phyloP scores from a whole-genome alignment of 2,888 invertebrate species.

The Panopea generosa region DNA sequence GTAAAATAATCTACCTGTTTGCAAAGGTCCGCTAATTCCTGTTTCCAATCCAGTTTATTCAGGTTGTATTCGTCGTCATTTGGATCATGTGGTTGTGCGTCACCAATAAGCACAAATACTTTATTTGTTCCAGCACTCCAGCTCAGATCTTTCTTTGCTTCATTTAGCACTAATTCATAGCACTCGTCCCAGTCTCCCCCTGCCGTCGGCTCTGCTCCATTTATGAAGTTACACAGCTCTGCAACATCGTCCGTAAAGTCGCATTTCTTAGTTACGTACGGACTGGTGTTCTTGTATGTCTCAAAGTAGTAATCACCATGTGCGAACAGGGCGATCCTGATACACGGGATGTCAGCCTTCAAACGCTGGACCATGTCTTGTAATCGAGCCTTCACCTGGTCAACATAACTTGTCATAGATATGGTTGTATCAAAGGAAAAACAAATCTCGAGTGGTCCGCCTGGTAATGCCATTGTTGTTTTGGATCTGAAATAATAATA shows the following conservation, averaged over 20 bases:
- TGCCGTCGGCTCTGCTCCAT: constrained; percentile 53
- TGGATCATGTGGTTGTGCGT: constrained; percentile 60
- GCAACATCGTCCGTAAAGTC: constrained; percentile 68
- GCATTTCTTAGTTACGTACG: constrained; percentile 66
- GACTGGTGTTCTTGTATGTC: constrained; percentile 59
- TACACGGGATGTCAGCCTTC: constrained; percentile 50
- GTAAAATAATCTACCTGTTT: constrained; percentile 32
- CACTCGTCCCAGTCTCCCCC: constrained; percentile 75
- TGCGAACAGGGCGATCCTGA: constrained; percentile 80
- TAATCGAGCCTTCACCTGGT: constrained; percentile 30
- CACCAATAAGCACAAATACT: constrained; percentile 75
- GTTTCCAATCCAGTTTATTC: constrained; percentile 61
- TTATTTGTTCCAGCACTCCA: constrained; percentile 72
- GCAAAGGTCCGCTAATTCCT: constrained; percentile 42
- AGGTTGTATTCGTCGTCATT: constrained; percentile 37
- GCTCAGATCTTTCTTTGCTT: constrained; percentile 62
- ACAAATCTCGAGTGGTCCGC: constrained; percentile 31
- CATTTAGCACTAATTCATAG: constrained; percentile 74
- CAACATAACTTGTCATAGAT: constrained; percentile 35
- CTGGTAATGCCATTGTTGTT: constrained; percentile 27
- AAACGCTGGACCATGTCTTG: constrained; percentile 37
- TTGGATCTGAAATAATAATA: no score
- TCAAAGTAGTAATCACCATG: constrained; percentile 79
- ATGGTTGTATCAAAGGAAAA: constrained; percentile 38
- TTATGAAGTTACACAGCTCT: constrained; percentile 66